Evolutionary conservation across 2,797 vertebrate species (phyloP).

Genomic region (Linurgus olivaceus): DNA sequence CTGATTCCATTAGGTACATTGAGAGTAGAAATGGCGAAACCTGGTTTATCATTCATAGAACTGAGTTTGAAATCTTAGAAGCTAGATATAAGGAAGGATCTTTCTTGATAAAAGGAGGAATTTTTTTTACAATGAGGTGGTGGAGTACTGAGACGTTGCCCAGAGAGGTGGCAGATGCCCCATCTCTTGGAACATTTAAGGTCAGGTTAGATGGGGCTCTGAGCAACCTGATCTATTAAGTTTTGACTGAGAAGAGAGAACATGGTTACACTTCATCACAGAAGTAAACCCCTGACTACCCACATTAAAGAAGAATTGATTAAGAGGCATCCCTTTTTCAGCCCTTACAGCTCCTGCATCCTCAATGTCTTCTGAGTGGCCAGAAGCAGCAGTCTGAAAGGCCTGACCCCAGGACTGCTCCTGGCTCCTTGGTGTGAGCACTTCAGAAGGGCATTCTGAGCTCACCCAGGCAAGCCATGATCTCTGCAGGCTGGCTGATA

Average conservation of each 20-base stretch:
- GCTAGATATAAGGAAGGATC: background rate
- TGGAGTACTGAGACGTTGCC: background rate
- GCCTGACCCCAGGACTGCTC: background rate
- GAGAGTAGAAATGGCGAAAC: background rate
- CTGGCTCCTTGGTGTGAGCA: background rate
- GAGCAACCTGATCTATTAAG: background rate
- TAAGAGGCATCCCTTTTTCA: background rate
- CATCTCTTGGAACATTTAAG: too few species aligned
- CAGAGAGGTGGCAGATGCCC: background rate
- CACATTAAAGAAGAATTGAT: background rate
- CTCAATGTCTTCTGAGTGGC: background rate
- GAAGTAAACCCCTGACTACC: background rate
- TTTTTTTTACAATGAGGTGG: background rate
- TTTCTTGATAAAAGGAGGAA: background rate
- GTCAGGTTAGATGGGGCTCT: background rate
- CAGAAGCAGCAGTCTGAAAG: too few species aligned
- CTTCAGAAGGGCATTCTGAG: background rate
- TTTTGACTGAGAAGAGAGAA: background rate
- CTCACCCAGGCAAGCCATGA: rapidly evolving
- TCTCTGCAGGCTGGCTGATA: background rate
- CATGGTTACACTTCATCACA: background rate
- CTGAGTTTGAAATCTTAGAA: background rate
- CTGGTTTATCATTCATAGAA: background rate
- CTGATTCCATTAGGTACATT: background rate
- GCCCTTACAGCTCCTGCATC: background rate